Evolutionary conservation across 30 jellyfish, hydroid and myxozoan genomes (phyloP).

Genomic region (Sanderia malayensis): DNA sequence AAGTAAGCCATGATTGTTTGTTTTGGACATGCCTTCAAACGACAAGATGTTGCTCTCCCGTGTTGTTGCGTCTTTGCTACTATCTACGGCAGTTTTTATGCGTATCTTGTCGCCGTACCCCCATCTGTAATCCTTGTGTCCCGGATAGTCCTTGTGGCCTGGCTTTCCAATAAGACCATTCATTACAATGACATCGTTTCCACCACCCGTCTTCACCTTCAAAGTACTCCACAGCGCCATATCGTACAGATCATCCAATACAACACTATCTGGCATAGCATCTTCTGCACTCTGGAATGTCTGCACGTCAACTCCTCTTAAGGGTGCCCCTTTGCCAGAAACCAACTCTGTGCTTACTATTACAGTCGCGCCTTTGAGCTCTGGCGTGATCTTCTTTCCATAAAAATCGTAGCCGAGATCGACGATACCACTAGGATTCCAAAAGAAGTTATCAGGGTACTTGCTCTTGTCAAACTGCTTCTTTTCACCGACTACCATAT

Average conservation of each 20-base stretch:
- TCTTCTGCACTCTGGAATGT: not conserved
- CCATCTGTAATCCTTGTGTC: not conserved
- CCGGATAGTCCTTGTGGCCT: not conserved
- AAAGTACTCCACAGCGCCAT: not conserved
- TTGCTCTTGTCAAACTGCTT: not conserved
- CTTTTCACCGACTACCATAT: not conserved
- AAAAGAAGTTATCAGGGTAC: not conserved
- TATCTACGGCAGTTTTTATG: not conserved
- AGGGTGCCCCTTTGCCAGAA: not conserved
- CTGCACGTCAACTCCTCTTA: not conserved
- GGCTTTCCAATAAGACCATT: not conserved
- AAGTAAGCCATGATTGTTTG: not conserved
- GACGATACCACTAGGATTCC: not conserved
- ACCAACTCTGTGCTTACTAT: not conserved
- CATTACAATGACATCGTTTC: not conserved
- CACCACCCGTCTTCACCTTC: not conserved
- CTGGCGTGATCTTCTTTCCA: not conserved
- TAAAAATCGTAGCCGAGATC: not conserved
- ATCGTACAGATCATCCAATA: not conserved
- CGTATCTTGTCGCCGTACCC: not conserved
- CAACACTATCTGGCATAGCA: not conserved
- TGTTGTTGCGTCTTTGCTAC: not conserved
- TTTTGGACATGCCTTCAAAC: not conserved
- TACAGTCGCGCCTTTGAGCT: not conserved
- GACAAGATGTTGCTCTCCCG: not conserved